These are phyloP conservation scores for Sesia bembeciformis DNA, from an alignment of 2,888 invertebrate genomes.

Conservation along the genomic window DNA sequence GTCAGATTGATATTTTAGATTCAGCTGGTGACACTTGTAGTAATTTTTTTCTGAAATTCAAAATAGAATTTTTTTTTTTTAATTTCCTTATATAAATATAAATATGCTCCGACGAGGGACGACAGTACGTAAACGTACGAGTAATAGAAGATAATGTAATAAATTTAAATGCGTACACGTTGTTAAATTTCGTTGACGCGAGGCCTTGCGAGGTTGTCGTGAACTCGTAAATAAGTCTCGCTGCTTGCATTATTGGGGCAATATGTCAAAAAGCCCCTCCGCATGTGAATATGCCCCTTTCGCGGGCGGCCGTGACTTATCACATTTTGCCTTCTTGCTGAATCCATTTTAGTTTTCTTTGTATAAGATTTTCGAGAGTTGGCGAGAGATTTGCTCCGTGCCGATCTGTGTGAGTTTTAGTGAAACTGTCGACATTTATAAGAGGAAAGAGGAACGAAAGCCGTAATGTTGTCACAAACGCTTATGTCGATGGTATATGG, in stretches of 20 bases:
- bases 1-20: background rate
- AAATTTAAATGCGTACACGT: background rate
- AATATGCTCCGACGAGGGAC: background rate
- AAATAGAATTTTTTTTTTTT: too few species aligned
- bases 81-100: too few species aligned
- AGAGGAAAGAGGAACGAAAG: too few species aligned
- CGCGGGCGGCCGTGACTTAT: slow-evolving; percentile 38
- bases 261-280: slow-evolving; percentile 22
- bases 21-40: background rate
- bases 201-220: background rate
- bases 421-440: background rate
- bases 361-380: slow-evolving; percentile 22
- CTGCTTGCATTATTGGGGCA: slow-evolving; percentile 7
- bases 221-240: background rate
- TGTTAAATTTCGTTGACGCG: background rate
- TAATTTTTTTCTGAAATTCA: background rate
- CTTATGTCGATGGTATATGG: too few species aligned
- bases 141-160: too few species aligned
- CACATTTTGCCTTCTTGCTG: slow-evolving; percentile 26
- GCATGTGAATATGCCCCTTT: slow-evolving; percentile 15
- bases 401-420: background rate
- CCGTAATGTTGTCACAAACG: background rate
- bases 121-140: background rate
- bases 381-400: background rate
- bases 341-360: slow-evolving; percentile 28